These are phyloP conservation scores for Perdita meconis DNA, from an alignment of 2,888 invertebrate genomes.

Conservation along the genomic window DNA sequence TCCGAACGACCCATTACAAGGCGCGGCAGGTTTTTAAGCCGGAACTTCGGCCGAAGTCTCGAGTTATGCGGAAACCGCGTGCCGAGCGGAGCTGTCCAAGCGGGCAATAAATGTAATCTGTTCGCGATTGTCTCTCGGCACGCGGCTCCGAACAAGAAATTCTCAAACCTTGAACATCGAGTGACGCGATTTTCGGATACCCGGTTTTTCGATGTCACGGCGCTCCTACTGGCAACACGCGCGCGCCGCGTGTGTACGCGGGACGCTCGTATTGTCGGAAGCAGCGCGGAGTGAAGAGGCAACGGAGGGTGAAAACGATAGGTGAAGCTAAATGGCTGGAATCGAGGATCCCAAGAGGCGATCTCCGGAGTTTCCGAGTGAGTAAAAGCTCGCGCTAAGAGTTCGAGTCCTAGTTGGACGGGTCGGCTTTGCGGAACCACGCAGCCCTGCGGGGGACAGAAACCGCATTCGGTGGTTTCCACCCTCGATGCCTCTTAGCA, in stretches of 20 bases:
- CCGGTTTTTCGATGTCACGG: neutral
- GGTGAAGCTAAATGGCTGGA: neutral
- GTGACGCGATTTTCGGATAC: neutral
- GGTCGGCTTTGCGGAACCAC: no score
- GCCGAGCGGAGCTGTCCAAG: neutral
- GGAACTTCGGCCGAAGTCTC: constrained; percentile 12
- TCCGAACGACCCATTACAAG: constrained; percentile 33
- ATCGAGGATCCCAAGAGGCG: neutral
- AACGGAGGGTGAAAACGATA: neutral
- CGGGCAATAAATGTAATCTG: constrained; percentile 1
- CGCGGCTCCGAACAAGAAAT: neutral
- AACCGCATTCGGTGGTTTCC: no score
- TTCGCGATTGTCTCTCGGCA: neutral
- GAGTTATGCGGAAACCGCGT: constrained; percentile 11
- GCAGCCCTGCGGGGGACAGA: no score
- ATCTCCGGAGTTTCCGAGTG: neutral
- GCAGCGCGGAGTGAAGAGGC: neutral
- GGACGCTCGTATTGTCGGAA: neutral
- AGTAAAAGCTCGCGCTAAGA: neutral
- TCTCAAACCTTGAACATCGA: neutral
- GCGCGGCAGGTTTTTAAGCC: constrained; percentile 51
- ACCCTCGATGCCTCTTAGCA: no score
- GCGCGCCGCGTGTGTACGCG: neutral
- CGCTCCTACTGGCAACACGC: neutral
- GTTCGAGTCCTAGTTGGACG: no score